Evolutionary conservation across 1,140 invertebrate species (phyloP).

Genomic region (Drosophila miranda): DNA sequence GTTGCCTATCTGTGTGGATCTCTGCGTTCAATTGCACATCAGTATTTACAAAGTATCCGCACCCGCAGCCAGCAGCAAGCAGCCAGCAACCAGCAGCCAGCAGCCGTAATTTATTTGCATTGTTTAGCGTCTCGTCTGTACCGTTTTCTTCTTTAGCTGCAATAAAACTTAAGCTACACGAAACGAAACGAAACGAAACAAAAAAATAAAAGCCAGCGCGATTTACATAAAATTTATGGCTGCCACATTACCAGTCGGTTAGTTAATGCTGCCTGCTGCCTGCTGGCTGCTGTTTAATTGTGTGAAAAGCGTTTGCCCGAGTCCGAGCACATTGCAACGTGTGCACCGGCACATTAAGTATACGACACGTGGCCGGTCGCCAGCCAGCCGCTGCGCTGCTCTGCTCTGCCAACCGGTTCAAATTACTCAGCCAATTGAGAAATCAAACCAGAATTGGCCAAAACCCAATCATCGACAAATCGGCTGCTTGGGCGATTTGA

Average conservation of each 20-base stretch:
- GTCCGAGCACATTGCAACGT: constrained; percentile 23
- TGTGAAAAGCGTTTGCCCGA: constrained; percentile 62
- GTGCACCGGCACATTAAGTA: constrained; percentile 64
- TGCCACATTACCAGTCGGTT: constrained; percentile 78
- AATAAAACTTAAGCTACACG: constrained; percentile 28
- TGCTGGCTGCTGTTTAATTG: constrained; percentile 67
- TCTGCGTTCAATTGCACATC: constrained; percentile 68
- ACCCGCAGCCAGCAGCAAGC: constrained; percentile 28
- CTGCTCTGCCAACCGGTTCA: constrained; percentile 26
- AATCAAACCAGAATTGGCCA: constrained; percentile 41
- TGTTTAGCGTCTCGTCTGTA: constrained; percentile 59
- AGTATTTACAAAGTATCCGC: constrained; percentile 43
- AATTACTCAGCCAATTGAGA: constrained; percentile 34
- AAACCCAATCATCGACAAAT: constrained; percentile 30
- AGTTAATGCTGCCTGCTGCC: constrained; percentile 66
- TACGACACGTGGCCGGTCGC: constrained; percentile 76
- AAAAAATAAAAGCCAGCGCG: constrained; percentile 52
- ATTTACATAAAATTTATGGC: constrained; percentile 81
- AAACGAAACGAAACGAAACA: constrained; percentile 11
- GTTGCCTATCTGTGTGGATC: constrained; percentile 18
- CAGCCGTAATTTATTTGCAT: constrained; percentile 75
- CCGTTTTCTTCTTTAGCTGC: constrained; percentile 64
- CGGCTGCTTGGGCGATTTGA: constrained; percentile 9
- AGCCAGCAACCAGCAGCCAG: too few species aligned
- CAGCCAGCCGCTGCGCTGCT: too few species aligned